These are phyloP conservation scores for Mastacembelus armatus DNA, from an alignment of 2,797 vertebrate genomes.

Conservation along the genomic window DNA sequence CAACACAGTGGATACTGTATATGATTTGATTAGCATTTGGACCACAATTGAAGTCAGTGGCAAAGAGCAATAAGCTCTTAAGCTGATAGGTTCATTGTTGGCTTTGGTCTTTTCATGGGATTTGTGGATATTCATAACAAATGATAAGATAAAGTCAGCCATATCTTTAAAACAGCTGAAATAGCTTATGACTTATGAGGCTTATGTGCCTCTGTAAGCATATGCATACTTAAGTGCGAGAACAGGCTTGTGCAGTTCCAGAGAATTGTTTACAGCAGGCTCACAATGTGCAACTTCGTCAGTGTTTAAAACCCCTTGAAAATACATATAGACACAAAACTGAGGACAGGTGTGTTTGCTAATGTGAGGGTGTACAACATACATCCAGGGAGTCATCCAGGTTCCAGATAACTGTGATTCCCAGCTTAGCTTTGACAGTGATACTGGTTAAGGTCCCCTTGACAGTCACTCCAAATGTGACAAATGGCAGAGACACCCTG, in stretches of 20 bases:
- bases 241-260: neutral
- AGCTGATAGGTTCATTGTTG: neutral
- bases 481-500: constrained; percentile 81
- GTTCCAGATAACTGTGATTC: constrained; percentile 85
- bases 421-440: constrained; percentile 80
- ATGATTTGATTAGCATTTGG: no score
- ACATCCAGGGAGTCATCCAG: constrained; percentile 88
- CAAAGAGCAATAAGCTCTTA: neutral
- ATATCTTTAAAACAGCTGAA: neutral
- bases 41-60: neutral
- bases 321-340: neutral
- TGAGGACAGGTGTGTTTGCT: neutral
- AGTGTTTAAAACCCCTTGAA: neutral
- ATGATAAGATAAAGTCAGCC: neutral
- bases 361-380: constrained; percentile 40
- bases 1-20: no score
- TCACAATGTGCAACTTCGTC: neutral
- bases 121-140: neutral
- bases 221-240: neutral
- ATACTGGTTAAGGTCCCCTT: constrained; percentile 77
- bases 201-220: neutral
- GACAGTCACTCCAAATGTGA: constrained; percentile 74
- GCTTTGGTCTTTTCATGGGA: neutral
- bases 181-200: neutral
- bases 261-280: neutral